Evolutionary conservation across 2,797 vertebrate genomes (phyloP).

Genomic region (Neosalanx taihuensis): DNA sequence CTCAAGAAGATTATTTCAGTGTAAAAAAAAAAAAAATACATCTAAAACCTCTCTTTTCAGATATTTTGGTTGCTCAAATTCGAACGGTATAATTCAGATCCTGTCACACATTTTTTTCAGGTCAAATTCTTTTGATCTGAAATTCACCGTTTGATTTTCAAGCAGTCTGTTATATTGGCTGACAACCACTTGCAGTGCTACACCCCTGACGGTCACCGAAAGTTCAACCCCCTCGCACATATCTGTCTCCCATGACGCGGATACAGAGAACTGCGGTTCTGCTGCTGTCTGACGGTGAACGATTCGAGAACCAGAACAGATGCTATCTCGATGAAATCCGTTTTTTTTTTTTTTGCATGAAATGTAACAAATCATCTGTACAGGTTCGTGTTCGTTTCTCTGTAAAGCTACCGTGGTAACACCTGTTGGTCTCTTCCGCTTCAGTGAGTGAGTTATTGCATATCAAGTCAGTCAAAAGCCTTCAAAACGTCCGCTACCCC

Average conservation of each 20-base stretch:
- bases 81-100: no score
- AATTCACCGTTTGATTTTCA: neutral
- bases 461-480: conserved; percentile 38
- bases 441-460: conserved; percentile 16
- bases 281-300: conserved; percentile 29
- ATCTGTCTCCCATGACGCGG: conserved; percentile 35
- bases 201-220: conserved; percentile 35
- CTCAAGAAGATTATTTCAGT: no score
- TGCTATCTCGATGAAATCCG: no score
- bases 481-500: conserved; percentile 44
- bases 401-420: neutral
- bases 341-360: no score
- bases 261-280: neutral
- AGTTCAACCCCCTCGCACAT: conserved; percentile 39
- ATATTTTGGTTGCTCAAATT: no score
- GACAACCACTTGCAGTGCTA: conserved; percentile 23
- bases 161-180: conserved; percentile 16
- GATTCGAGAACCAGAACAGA: neutral
- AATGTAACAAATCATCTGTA: neutral
- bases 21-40: no score
- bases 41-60: neutral
- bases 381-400: neutral
- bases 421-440: conserved; percentile 1
- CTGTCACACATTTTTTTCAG: conserved; percentile 4
- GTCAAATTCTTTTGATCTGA: conserved; percentile 37